A percentile compares a stretch with the other conserved stretches of the same genome.
Evolutionary conservation across 2,888 invertebrate species (phyloP).

Genomic region (Meta bourneti): DNA sequence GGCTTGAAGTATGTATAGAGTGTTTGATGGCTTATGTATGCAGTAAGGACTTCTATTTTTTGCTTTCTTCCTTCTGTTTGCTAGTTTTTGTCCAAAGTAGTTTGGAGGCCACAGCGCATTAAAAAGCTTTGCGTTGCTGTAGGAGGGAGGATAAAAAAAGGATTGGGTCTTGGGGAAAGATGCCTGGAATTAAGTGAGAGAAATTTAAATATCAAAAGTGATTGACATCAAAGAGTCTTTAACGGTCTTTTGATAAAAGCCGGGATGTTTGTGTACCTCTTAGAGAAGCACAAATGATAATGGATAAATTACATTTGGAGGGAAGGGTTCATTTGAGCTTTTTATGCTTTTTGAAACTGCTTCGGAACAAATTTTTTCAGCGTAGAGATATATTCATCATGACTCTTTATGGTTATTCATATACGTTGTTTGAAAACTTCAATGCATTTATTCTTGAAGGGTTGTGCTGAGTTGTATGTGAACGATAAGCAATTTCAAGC

Average conservation of each 20-base stretch:
- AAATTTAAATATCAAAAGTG: conserved; percentile 60
- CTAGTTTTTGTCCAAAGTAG: conserved; percentile 30
- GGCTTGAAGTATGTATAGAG: conserved; percentile 38
- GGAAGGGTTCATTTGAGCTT: background rate
- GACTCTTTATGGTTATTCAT: too few relatives aligned
- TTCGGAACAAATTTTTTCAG: too few relatives aligned
- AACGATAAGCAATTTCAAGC: too few relatives aligned
- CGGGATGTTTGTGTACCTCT: background rate
- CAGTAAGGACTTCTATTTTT: conserved; percentile 41
- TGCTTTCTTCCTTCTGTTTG: background rate
- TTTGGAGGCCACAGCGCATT: conserved; percentile 45
- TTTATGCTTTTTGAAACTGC: too few relatives aligned
- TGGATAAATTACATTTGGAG: background rate
- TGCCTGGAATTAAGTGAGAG: conserved; percentile 16
- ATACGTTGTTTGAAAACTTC: too few relatives aligned
- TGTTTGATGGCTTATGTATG: conserved; percentile 70
- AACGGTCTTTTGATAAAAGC: conserved; percentile 48
- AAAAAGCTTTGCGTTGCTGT: conserved; percentile 35
- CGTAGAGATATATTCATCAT: too few relatives aligned
- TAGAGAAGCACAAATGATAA: background rate
- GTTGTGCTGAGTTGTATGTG: too few relatives aligned
- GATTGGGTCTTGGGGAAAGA: conserved; percentile 11
- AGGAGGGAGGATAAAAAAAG: background rate
- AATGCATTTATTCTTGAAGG: too few relatives aligned
- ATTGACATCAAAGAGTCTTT: conserved; percentile 47